These are phyloP conservation scores for Alentia gelatinosa DNA, from an alignment of 2,888 invertebrate genomes.

Conservation along the genomic window DNA sequence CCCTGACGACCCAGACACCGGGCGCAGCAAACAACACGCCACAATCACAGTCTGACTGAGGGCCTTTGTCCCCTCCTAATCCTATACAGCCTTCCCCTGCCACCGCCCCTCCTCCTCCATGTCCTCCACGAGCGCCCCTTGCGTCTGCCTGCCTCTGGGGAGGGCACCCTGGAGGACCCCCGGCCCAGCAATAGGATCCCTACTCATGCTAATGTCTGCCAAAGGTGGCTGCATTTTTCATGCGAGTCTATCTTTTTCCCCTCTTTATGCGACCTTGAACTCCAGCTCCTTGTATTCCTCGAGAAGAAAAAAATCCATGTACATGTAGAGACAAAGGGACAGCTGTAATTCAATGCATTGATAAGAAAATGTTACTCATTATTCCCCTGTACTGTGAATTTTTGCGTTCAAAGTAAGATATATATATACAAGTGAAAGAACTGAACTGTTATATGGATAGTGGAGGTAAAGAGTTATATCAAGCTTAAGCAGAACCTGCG, in stretches of 20 bases:
- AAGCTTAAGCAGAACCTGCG: background rate
- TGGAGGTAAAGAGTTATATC: background rate
- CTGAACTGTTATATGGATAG: background rate
- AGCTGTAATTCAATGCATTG: no score
- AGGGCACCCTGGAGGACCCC: background rate
- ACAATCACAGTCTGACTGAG: background rate
- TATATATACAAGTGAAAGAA: background rate
- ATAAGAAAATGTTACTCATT: no score
- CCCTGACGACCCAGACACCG: background rate
- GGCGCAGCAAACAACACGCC: background rate
- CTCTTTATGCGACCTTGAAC: no score
- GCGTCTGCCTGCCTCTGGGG: background rate
- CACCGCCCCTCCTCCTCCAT: background rate
- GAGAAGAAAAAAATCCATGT: no score
- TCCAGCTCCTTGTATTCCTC: no score
- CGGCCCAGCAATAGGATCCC: background rate
- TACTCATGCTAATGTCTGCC: background rate
- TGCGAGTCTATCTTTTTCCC: background rate
- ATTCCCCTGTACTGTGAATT: no score
- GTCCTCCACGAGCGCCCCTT: background rate
- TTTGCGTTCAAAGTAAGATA: no score
- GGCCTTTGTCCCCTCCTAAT: constrained; percentile 10
- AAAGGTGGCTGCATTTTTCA: background rate
- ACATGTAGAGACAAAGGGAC: no score
- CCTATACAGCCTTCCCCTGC: background rate